These are phyloP conservation scores for Helarctos malayanus DNA, from an alignment of 2,797 vertebrate genomes.

Conservation along the genomic window DNA sequence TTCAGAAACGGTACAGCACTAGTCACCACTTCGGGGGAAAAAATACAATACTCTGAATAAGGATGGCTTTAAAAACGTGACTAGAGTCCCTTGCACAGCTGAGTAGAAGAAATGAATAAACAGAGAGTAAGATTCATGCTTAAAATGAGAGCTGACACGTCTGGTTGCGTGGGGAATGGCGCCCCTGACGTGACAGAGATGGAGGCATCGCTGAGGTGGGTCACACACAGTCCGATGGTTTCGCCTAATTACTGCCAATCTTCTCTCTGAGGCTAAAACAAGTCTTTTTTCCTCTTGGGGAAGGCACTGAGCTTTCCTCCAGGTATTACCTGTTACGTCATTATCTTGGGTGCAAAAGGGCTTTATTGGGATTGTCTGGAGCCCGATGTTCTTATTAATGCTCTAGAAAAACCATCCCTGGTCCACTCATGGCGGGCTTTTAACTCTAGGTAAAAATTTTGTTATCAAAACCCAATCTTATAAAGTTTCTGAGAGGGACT, in stretches of 20 bases:
- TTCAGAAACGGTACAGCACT: neutral
- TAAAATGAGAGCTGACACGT: neutral
- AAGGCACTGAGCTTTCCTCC: neutral
- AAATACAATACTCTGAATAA: neutral
- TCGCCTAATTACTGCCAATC: neutral
- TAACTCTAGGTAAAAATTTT: neutral
- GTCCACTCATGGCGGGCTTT: neutral
- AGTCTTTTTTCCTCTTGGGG: no score
- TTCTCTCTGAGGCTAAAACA: neutral
- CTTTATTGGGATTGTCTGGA: neutral
- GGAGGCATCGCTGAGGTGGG: neutral
- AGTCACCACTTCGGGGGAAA: neutral
- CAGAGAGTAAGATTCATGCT: neutral
- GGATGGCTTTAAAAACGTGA: neutral
- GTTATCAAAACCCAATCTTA: neutral
- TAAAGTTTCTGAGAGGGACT: neutral
- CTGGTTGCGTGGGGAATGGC: neutral
- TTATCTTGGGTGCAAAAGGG: neutral
- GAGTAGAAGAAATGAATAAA: conserved; percentile 32
- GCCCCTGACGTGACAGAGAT: neutral
- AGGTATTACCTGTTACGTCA: neutral
- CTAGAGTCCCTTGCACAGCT: neutral
- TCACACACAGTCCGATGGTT: neutral
- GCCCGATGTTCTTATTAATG: neutral
- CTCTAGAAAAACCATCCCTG: neutral